phyloP scores from a whole-genome alignment of 64 coral and sea anemone genomes.

The Orbicella faveolata region DNA sequence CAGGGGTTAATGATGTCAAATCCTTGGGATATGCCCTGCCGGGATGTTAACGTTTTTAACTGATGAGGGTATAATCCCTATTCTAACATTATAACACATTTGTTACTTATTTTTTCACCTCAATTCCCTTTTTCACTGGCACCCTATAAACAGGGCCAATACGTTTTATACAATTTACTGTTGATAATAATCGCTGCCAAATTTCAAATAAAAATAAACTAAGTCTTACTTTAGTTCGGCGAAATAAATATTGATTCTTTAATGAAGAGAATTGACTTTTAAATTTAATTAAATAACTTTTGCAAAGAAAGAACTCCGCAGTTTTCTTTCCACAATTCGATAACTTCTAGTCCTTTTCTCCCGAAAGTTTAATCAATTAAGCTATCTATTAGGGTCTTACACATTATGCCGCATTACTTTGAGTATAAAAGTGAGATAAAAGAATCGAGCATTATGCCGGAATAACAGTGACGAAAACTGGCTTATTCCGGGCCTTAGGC shows the following conservation, averaged over 20 bases:
- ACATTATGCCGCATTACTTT: too few relatives aligned
- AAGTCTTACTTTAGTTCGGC: constrained; percentile 8
- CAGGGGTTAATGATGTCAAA: background rate
- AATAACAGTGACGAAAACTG: too few relatives aligned
- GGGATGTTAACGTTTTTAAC: background rate
- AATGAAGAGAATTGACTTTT: background rate
- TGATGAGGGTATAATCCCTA: background rate
- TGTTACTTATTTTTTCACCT: background rate
- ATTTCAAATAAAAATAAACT: background rate
- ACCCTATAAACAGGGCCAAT: constrained; percentile 16
- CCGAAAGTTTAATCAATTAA: background rate
- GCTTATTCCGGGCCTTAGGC: too few relatives aligned
- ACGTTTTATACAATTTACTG: constrained; percentile 22
- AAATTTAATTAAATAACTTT: background rate
- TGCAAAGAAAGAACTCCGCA: background rate
- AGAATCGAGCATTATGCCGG: too few relatives aligned
- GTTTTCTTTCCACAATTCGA: background rate
- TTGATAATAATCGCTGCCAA: background rate
- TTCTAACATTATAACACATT: background rate
- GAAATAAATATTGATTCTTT: constrained; percentile 19
- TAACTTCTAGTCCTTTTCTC: too few relatives aligned
- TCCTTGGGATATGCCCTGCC: background rate
- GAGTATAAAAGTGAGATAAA: too few relatives aligned
- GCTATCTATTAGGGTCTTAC: background rate
- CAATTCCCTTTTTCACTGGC: background rate